Evolutionary conservation across 2,888 invertebrate genomes (phyloP).

Genomic region (Tromatobia lineatoria): DNA sequence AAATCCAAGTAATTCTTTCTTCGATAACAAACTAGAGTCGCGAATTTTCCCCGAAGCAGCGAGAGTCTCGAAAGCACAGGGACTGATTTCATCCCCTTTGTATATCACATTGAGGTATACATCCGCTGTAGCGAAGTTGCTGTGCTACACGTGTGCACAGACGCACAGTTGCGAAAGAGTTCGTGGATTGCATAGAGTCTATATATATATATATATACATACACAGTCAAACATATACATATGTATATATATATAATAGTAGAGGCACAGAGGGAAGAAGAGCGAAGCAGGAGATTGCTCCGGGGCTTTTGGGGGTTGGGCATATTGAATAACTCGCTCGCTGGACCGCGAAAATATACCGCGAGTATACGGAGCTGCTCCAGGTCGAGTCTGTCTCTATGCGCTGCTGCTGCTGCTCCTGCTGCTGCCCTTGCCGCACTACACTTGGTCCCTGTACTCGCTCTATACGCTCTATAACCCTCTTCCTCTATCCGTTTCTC

Average conservation of each 20-base stretch:
- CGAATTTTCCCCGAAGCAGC: slow-evolving; percentile 48
- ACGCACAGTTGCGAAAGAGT: slow-evolving; percentile 64
- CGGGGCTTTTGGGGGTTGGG: slow-evolving; percentile 84
- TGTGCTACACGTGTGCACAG: slow-evolving; percentile 52
- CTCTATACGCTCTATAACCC: slow-evolving; percentile 41
- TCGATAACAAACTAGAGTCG: slow-evolving; percentile 33
- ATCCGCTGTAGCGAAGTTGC: slow-evolving; percentile 14
- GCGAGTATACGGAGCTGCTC: slow-evolving; percentile 70
- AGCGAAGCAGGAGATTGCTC: slow-evolving; percentile 81
- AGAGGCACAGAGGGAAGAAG: slow-evolving; percentile 66
- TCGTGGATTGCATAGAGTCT: slow-evolving; percentile 34
- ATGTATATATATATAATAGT: slow-evolving; percentile 22
- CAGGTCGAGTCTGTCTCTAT: slow-evolving; percentile 51
- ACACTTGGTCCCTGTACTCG: slow-evolving; percentile 17
- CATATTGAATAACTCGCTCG: slow-evolving; percentile 86
- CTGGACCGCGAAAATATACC: slow-evolving; percentile 86
- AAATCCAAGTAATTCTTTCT: too few relatives aligned
- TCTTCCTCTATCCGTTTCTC: slow-evolving; percentile 51
- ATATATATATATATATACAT: neutral
- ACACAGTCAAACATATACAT: neutral
- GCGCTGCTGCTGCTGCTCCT: slow-evolving; percentile 42
- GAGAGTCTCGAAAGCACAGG: slow-evolving; percentile 7
- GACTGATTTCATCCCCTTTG: slow-evolving; percentile 52
- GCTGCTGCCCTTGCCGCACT: slow-evolving; percentile 27
- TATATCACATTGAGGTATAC: neutral